phyloP scores from a whole-genome alignment of 2,797 vertebrate species.

The Poecilia gillii region DNA sequence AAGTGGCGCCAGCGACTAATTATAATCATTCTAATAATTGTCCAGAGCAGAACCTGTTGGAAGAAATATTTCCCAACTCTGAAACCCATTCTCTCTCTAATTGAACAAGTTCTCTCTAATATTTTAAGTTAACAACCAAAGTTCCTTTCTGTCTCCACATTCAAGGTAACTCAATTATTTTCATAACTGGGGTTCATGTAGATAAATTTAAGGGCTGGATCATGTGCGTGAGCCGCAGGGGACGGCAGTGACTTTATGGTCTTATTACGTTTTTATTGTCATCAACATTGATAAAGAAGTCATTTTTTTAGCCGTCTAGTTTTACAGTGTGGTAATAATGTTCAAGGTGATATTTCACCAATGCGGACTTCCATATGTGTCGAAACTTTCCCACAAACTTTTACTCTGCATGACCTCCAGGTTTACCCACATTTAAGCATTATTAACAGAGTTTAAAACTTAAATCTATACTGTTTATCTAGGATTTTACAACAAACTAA shows the following conservation, averaged over 20 bases:
- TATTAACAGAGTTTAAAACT: not conserved
- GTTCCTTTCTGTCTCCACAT: not conserved
- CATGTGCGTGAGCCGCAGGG: not conserved
- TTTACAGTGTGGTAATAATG: not conserved
- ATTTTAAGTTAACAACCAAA: not conserved
- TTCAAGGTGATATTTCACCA: conserved; percentile 1
- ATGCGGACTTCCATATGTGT: not conserved
- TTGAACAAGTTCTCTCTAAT: not conserved
- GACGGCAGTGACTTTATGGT: not conserved
- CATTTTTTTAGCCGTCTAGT: not conserved
- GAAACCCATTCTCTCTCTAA: not conserved
- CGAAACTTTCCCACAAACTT: not conserved
- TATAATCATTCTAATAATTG: not conserved
- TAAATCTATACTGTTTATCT: not conserved
- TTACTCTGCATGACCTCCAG: not conserved
- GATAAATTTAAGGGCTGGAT: not conserved
- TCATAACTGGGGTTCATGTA: not conserved
- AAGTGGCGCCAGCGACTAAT: not conserved
- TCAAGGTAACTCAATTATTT: not conserved
- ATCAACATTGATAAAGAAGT: not conserved
- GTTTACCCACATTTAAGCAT: not conserved
- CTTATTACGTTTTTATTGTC: not conserved
- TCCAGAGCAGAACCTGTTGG: not conserved
- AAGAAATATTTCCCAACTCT: not conserved
- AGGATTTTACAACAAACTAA: not conserved